phyloP scores from a whole-genome alignment of 2,888 invertebrate genomes.

The Coelinius sp. region DNA sequence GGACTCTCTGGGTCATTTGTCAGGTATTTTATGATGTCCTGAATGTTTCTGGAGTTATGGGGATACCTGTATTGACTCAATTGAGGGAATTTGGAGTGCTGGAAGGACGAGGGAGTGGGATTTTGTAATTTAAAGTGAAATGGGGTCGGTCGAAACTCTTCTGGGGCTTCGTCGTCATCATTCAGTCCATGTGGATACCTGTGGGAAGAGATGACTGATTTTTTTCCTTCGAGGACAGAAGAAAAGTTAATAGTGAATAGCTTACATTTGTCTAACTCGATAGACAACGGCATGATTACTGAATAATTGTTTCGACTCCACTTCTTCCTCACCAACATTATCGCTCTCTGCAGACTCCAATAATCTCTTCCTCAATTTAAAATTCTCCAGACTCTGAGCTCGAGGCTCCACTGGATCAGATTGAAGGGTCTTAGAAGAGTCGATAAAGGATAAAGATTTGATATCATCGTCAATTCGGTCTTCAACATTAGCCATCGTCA shows the following conservation, averaged over 20 bases:
- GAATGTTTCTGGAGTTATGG: slow-evolving; percentile 65
- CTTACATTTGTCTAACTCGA: slow-evolving; percentile 62
- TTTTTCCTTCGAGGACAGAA: background rate
- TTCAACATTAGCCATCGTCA: slow-evolving; percentile 48
- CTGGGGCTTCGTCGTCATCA: slow-evolving; percentile 53
- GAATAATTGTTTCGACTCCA: slow-evolving; percentile 55
- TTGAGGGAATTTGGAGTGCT: slow-evolving; percentile 63
- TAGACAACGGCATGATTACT: slow-evolving; percentile 66
- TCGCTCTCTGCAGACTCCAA: slow-evolving; percentile 49
- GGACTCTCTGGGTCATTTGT: slow-evolving; percentile 54
- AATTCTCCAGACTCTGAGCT: slow-evolving; percentile 60
- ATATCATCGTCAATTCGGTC: slow-evolving; percentile 53
- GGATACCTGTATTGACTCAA: slow-evolving; percentile 66
- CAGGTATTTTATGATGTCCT: slow-evolving; percentile 68
- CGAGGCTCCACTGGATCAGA: slow-evolving; percentile 50
- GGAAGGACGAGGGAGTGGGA: slow-evolving; percentile 63
- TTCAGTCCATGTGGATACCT: slow-evolving; percentile 56
- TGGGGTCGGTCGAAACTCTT: slow-evolving; percentile 73
- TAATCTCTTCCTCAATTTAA: slow-evolving; percentile 56
- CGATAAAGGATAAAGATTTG: slow-evolving; percentile 24
- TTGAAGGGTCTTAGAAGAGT: slow-evolving; percentile 7
- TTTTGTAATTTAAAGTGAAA: slow-evolving; percentile 70
- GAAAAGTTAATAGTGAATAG: background rate
- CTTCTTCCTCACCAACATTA: slow-evolving; percentile 44
- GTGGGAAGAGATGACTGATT: slow-evolving; percentile 28